Conservation (phyloP, 2,888 invertebrate genomes). For the Papilio elwesi region DNA sequence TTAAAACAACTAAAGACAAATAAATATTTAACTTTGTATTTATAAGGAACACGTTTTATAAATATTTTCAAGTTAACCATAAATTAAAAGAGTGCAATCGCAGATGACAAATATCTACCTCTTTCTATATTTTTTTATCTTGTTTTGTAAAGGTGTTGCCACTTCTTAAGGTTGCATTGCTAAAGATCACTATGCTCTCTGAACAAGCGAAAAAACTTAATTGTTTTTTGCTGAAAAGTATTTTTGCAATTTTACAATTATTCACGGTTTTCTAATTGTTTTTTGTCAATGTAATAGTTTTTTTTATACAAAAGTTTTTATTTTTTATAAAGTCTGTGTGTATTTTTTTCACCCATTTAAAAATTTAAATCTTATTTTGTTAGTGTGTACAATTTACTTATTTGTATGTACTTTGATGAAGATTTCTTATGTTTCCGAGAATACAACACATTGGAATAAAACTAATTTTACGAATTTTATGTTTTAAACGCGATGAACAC, state of each 20-base stretch:
- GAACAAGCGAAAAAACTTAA: conserved; percentile 25
- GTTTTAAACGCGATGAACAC: no score
- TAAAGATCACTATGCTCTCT: conserved; percentile 36
- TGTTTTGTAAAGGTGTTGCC: conserved; percentile 5
- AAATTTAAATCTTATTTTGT: no score
- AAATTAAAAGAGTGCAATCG: conserved; percentile 3
- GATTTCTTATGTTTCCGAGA: no score
- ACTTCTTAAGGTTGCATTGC: conserved; percentile 26
- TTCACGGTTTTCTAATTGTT: conserved; percentile 28
- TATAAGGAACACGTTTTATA: no score
- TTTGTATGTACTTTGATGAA: no score
- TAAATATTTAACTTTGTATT: not conserved
- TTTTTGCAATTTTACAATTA: conserved; percentile 18
- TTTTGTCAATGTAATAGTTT: not conserved
- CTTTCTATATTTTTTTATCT: conserved; percentile 33
- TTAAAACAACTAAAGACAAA: not conserved
- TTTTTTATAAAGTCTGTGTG: no score
- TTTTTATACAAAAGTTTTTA: no score
- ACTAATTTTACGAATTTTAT: no score
- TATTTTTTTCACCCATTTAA: no score
- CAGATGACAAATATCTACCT: not conserved
- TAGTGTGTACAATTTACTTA: no score
- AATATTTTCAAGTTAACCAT: not conserved
- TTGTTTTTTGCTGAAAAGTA: conserved; percentile 24
- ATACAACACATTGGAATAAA: no score